Percentiles rank a stretch among this genome's conserved stretches.
These are phyloP conservation scores for Nomada ferruginata DNA, from an alignment of 2,888 invertebrate genomes.

Conservation along the genomic window DNA sequence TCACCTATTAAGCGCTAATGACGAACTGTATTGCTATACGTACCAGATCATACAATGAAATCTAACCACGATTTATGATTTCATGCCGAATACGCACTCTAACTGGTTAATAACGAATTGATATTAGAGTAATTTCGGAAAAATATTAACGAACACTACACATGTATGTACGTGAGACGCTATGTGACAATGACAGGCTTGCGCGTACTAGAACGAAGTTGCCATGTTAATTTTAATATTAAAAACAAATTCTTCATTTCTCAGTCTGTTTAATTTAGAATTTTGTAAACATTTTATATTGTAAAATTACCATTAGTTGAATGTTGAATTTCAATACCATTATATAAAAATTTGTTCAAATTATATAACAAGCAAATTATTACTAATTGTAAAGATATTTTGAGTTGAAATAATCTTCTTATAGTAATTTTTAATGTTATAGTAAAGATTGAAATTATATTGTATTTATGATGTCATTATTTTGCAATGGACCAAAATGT, in stretches of 20 bases:
- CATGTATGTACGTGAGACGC: conserved; percentile 14
- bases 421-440: no score
- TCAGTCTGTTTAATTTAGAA: neutral
- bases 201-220: conserved; percentile 36
- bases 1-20: conserved; percentile 20
- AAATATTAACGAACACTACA: conserved; percentile 48
- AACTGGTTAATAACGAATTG: conserved; percentile 11
- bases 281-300: neutral
- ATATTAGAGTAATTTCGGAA: conserved; percentile 6
- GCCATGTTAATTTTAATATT: conserved; percentile 25
- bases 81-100: neutral
- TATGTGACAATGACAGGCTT: conserved; percentile 43
- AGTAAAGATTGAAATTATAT: neutral
- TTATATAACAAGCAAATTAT: neutral
- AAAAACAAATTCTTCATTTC: conserved; percentile 16
- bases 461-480: neutral
- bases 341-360: neutral
- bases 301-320: neutral
- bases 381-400: no score
- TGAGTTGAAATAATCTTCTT: no score
- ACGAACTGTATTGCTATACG: conserved; percentile 11
- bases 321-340: neutral
- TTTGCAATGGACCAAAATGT: neutral
- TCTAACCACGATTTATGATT: neutral
- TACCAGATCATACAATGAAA: conserved; percentile 22